Base-by-base conservation (phyloP, 2,888 invertebrate genomes). In the Baronia brevicornis region DNA sequence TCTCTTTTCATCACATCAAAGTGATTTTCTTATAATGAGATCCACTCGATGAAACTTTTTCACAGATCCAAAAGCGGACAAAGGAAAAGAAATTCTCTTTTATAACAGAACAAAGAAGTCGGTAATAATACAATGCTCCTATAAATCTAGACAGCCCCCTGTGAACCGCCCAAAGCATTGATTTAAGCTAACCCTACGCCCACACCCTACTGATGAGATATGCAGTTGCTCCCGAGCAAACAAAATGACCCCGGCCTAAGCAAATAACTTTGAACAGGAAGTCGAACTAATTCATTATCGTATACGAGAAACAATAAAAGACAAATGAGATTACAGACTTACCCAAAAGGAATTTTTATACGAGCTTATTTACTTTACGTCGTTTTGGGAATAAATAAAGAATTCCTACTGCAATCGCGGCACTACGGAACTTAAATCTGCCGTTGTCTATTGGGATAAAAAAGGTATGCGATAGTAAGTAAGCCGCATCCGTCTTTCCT, bases 301-400 rank as follows among this genome's bases (percentile, higher is more conserved):
- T 60, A 57, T 51, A 53, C 60, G 50, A 63, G 59, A 70, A 72
- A 75, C 70, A 78, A 75, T 74, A 71, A 72, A 73, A 67, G 61
- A 68, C 64, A 69, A 69, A 68, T 57, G 59, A 67, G 71, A 74
- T 75, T 72, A 74, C 69, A 58, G 57, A 65, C 70, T 69, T 73
- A 75, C 69, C 74, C 65, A 57, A 68, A 68, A 69, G 69, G 63
- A 71, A 63, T 75, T 74, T 72, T 74, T 74, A 62, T 69, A 64
- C 57, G 48, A 54, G 69, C 72, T 74, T 77, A 75, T 69, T 70
- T 71, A 57, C 68, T 74, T 74, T 72, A 56, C 65, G 65, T 71
- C 62, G 67, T 66, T 73, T 70, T 61, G 59, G 73, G 66, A 67
- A 71, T 71, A 74, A 70, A 69, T 71, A 66, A 70, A 48, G 52